Base-by-base conservation (phyloP, 2,113 vertebrate species). In the Pygoscelis adeliae region DNA sequence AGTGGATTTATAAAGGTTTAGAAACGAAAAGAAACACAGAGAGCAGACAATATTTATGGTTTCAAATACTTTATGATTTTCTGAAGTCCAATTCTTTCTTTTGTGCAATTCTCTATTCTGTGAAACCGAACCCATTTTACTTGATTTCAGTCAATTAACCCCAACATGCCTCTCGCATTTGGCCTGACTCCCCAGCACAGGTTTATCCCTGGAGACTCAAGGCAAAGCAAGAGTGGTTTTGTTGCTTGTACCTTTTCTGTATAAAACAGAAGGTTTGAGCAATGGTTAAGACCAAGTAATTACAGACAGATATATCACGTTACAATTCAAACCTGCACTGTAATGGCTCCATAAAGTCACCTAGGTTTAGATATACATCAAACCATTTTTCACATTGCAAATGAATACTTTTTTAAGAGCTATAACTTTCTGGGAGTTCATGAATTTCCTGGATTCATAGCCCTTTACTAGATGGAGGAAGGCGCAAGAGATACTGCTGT, bases 391-490 rank as follows among this genome's bases (percentile, higher is more conserved):
- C 94, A 94, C 46, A 5, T 44, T 46, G 78, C 83, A 94, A 95
- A 97, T 91, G 94, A 96, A 73, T 40, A 58, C 47, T 61, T 77
- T 82, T 97, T 84, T 21, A 93, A 94, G 91, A 97, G 96, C 81
- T 82, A 17, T 91, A 94, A 79, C 93, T 96, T 96, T 22, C 79
- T 23, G 85, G 91, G 95, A 97, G 96, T 97, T 96, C 95, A 93
- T 98, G 96, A 96, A 97, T 98, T 98, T 96, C 93, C 91, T 96
- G 93, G 91, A 98, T 97, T 95, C 96, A 94, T 89, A 22, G 86
- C 78, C 67, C 69, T 96, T 93, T 83, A 12, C 77, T 63, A 53
- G 81, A 6, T 49, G 59, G 76, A 86, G 93, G 81, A 88, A 92
- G 87, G 93, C 14, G 6, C 58, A 56, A 30, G 70, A 89, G 79